Base-by-base conservation (phyloP, 2,888 invertebrate species). In the Caenorhabditis virilis region DNA sequence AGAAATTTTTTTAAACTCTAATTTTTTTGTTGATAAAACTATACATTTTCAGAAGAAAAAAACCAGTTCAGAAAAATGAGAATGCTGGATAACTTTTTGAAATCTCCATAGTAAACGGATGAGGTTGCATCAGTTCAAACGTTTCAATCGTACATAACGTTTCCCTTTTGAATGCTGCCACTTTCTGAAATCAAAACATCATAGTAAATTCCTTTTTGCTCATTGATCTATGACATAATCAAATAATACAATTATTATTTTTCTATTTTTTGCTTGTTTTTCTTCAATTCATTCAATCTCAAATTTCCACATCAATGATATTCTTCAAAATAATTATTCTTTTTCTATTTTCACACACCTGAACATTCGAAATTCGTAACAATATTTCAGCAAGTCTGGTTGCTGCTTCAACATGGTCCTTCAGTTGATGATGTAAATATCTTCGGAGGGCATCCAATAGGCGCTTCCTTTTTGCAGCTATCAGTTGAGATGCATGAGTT, bases 21-120 rank as follows among this genome's bases (percentile, higher is more conserved):
- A n/a, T n/a, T n/a, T n/a, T n/a, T n/a, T n/a, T n/a, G n/a, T n/a
- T n/a, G n/a, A n/a, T n/a, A n/a, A n/a, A n/a, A n/a, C n/a, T n/a
- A n/a, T n/a, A n/a, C n/a, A n/a, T n/a, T n/a, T n/a, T n/a, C n/a
- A n/a, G n/a, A n/a, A n/a, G n/a, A n/a, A n/a, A n/a, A n/a, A n/a
- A n/a, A n/a, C n/a, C n/a, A n/a, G n/a, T n/a, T 45, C 57, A 76
- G 45, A 76, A 76, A 55, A 71, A 77, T 7, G 79, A 79, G 26
- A 74, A 63, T 36, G 78, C 78, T 9, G 80, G 74, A 46, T 82
- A 82, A 48, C 76, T 76, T 52, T 74, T 77, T 15, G 79, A 79
- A 22, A 82, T 74, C 58, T 82, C 82, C 82, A 82, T 81, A 1
- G 82, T 82, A 35, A 77, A 72, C 35, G 80, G 80, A 56, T 82